Conservation (phyloP, 2,113 vertebrate species). For the Sminthopsis crassicaudata region DNA sequence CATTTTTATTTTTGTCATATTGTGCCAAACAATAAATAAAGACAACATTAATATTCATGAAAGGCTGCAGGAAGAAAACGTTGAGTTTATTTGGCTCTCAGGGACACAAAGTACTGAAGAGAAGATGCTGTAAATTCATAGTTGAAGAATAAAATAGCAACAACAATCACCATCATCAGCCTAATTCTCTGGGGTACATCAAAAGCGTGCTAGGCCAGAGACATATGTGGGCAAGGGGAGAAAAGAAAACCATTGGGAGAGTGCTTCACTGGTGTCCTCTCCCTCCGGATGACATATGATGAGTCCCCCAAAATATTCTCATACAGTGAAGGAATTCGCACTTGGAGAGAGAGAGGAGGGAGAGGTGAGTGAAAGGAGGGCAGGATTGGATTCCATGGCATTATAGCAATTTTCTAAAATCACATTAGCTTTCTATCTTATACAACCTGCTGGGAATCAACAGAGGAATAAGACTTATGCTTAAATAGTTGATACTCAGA, state of each 20-base stretch:
- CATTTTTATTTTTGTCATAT: slow-evolving; percentile 78
- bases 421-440: not conserved
- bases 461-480: not conserved
- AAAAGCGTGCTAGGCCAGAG: slow-evolving; percentile 14
- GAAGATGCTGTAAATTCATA: slow-evolving; percentile 63
- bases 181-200: slow-evolving; percentile 52
- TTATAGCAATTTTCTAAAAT: not conserved
- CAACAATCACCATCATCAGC: slow-evolving; percentile 42
- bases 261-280: slow-evolving; percentile 30
- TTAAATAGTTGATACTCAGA: not conserved
- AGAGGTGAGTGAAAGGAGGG: not conserved
- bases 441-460: not conserved
- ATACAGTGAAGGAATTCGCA: slow-evolving; percentile 33
- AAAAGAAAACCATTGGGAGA: slow-evolving; percentile 5
- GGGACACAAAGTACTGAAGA: slow-evolving; percentile 69
- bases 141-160: slow-evolving; percentile 62
- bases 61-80: slow-evolving; percentile 66
- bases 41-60: slow-evolving; percentile 77
- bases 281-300: not conserved
- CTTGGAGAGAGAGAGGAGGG: slow-evolving; percentile 23
- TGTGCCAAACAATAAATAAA: slow-evolving; percentile 77
- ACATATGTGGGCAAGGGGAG: slow-evolving; percentile 28
- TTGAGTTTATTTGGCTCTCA: slow-evolving; percentile 76
- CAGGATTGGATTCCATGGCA: not conserved
- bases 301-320: slow-evolving; percentile 34